Conservation (phyloP, 2,888 invertebrate species). For the Acheta domesticus region DNA sequence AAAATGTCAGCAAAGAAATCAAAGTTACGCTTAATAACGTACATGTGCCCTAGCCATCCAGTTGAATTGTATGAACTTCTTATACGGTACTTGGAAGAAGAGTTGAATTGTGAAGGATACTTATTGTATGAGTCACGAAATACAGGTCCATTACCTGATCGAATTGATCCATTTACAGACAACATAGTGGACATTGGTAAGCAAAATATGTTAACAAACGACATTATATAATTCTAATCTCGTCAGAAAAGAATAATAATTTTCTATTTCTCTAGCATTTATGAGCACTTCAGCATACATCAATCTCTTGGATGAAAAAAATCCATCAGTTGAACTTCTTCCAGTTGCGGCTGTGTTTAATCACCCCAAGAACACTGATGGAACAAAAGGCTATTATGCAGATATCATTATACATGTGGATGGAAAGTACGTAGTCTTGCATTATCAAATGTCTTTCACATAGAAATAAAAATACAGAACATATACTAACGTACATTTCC, state of each 20-base stretch:
- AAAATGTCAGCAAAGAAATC: not conserved
- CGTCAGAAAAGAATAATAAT: not conserved
- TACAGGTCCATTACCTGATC: slow-evolving; percentile 50
- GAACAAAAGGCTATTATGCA: slow-evolving; percentile 57
- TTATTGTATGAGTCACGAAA: slow-evolving; percentile 59
- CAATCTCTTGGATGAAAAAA: slow-evolving; percentile 49
- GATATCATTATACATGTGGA: slow-evolving; percentile 60
- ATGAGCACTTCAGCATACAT: slow-evolving; percentile 58
- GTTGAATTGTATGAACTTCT: slow-evolving; percentile 59
- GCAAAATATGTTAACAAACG: slow-evolving; percentile 19
- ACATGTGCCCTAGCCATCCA: slow-evolving; percentile 61
- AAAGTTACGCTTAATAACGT: slow-evolving; percentile 56
- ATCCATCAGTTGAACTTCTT: slow-evolving; percentile 51
- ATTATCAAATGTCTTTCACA: no score
- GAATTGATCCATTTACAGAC: slow-evolving; percentile 55
- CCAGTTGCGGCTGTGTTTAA: slow-evolving; percentile 58
- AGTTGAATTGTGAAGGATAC: slow-evolving; percentile 51
- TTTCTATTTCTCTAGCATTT: slow-evolving; percentile 51
- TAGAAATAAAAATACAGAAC: no score
- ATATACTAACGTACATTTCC: no score
- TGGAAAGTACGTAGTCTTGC: slow-evolving; percentile 50
- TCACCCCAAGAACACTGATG: slow-evolving; percentile 55
- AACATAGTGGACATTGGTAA: slow-evolving; percentile 58
- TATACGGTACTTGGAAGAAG: slow-evolving; percentile 55
- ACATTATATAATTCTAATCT: no score